Percentiles rank a stretch among this genome's conserved stretches.
Conservation (phyloP, 1,140 invertebrate species). For the Adoxophyes honmai region DNA sequence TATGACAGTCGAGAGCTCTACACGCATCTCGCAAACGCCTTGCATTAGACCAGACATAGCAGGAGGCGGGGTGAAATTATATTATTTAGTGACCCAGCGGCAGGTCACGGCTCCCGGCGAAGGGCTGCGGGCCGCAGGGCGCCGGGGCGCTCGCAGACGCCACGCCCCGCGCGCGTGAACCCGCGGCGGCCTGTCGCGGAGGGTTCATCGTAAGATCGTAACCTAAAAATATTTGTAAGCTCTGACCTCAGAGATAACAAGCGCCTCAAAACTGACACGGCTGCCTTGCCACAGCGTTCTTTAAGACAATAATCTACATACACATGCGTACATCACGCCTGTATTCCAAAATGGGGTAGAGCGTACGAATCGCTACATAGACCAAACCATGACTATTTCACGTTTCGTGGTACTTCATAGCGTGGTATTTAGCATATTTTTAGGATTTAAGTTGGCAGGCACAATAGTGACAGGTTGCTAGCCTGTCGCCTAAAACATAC, state of each 20-base stretch:
- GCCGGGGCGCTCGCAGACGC: conserved; percentile 19
- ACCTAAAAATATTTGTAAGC: conserved; percentile 4
- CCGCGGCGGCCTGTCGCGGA: neutral
- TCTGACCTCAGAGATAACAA: conserved; percentile 1
- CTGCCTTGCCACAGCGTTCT: too few species aligned
- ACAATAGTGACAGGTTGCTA: too few species aligned
- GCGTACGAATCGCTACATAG: too few species aligned
- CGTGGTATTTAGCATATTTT: too few species aligned
- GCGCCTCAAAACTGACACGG: neutral
- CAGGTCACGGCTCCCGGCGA: conserved; percentile 17
- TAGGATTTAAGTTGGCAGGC: too few species aligned
- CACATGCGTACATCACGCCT: too few species aligned
- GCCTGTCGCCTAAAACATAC: too few species aligned
- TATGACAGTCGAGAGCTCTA: neutral
- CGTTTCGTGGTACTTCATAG: too few species aligned
- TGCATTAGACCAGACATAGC: neutral
- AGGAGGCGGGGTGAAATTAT: conserved; percentile 32
- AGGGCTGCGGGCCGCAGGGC: conserved; percentile 19
- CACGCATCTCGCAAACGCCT: neutral
- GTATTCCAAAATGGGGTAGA: too few species aligned
- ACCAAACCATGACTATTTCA: too few species aligned
- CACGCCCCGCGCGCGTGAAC: conserved; percentile 12
- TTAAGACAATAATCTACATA: too few species aligned
- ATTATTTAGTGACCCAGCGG: conserved; percentile 25
- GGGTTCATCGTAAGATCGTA: conserved; percentile 9